These are phyloP conservation scores for Cyaniris semiargus DNA, from an alignment of 2,888 invertebrate species.

Conservation along the genomic window DNA sequence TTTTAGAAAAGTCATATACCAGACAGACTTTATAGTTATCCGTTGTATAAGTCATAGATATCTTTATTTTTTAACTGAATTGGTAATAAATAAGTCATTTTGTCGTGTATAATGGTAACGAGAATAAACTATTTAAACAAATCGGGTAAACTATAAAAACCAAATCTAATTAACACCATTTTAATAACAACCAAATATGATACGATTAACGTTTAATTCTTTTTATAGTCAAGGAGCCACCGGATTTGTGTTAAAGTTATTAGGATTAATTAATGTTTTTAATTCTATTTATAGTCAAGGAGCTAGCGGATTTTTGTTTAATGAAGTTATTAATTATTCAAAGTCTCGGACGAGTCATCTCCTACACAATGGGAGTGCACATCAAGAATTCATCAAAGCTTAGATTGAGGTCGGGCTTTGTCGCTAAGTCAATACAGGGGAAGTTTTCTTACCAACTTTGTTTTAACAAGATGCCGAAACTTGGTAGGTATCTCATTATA, in stretches of 20 bases:
- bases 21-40: too few relatives aligned
- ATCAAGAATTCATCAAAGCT: conserved; percentile 19
- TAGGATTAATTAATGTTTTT: neutral
- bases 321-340: neutral
- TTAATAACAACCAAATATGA: too few relatives aligned
- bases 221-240: neutral
- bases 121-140: too few relatives aligned
- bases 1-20: too few relatives aligned
- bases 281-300: neutral
- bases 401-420: conserved; percentile 3
- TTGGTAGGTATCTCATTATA: neutral
- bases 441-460: conserved; percentile 8
- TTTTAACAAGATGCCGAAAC: neutral
- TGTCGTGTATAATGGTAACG: too few relatives aligned
- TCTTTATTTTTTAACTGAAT: too few relatives aligned
- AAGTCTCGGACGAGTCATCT: neutral
- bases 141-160: too few relatives aligned
- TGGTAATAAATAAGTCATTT: too few relatives aligned
- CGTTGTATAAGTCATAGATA: too few relatives aligned
- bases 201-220: too few relatives aligned
- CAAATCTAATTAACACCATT: too few relatives aligned
- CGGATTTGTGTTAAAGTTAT: neutral
- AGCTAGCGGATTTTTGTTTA: neutral
- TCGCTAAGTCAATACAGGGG: conserved; percentile 10
- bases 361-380: neutral